These are phyloP conservation scores for Mus minutoides DNA, from an alignment of 2,797 vertebrate genomes.

Conservation along the genomic window DNA sequence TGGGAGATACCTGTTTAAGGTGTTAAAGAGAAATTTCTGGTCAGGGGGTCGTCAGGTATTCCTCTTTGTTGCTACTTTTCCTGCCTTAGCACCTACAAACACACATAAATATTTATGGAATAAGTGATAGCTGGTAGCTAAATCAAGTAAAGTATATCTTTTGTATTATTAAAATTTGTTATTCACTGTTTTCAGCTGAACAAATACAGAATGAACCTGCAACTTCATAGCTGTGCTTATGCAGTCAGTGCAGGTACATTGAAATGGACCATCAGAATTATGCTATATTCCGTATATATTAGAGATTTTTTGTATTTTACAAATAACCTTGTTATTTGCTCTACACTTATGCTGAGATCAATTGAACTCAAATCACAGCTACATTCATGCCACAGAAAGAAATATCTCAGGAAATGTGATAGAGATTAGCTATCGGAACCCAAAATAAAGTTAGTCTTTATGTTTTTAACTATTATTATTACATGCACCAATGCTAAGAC, in stretches of 20 bases:
- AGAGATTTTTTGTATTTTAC: background rate
- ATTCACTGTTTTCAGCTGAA: background rate
- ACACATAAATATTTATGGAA: background rate
- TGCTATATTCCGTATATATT: background rate
- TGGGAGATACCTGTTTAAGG: background rate
- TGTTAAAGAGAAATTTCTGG: background rate
- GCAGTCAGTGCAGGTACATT: background rate
- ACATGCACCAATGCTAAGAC: background rate
- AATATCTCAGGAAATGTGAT: background rate
- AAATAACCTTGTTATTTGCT: background rate
- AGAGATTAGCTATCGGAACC: background rate
- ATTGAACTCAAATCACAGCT: background rate
- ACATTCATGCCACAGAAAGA: background rate
- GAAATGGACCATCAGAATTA: background rate
- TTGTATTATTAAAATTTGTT: background rate
- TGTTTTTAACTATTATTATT: background rate
- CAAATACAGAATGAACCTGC: background rate
- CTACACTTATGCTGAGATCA: conserved; percentile 9
- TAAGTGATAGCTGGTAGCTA: background rate
- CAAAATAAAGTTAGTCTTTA: conserved; percentile 7
- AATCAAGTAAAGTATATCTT: background rate
- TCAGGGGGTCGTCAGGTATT: background rate
- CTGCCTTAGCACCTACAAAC: background rate
- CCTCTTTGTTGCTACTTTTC: background rate
- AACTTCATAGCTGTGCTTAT: background rate